A percentile compares a stretch with the other conserved stretches of the same genome.
Evolutionary conservation across 2,888 invertebrate species (phyloP).

Genomic region (Drosophila borealis): DNA sequence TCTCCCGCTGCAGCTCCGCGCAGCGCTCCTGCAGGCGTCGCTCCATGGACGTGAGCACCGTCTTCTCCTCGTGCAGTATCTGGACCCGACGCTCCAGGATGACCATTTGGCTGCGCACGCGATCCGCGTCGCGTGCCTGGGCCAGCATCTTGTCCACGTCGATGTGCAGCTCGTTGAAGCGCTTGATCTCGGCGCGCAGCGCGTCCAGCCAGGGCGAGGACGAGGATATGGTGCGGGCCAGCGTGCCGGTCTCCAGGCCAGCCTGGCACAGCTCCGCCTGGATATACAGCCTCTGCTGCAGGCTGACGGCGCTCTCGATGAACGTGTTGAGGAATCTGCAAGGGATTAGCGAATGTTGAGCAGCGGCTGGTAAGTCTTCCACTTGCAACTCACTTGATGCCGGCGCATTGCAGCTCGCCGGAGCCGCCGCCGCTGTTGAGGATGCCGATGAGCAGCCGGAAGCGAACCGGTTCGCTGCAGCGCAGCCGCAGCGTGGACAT

Average conservation of each 20-base stretch:
- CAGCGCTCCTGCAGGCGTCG: slow-evolving; percentile 91
- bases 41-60: slow-evolving; percentile 90
- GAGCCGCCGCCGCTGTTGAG: slow-evolving; percentile 91
- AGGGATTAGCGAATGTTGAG: neutral
- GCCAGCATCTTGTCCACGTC: slow-evolving; percentile 91
- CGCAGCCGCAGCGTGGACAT: slow-evolving; percentile 94
- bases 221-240: slow-evolving; percentile 88
- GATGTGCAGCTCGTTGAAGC: slow-evolving; percentile 91
- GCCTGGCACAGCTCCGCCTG: slow-evolving; percentile 94
- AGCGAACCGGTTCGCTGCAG: slow-evolving; percentile 96
- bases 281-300: slow-evolving; percentile 92
- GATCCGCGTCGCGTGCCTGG: slow-evolving; percentile 89
- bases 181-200: slow-evolving; percentile 89
- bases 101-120: slow-evolving; percentile 89
- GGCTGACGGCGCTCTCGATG: slow-evolving; percentile 90
- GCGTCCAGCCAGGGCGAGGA: slow-evolving; percentile 88
- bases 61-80: slow-evolving; percentile 92
- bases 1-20: slow-evolving; percentile 90
- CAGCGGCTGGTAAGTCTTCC: neutral
- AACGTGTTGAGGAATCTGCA: slow-evolving; percentile 92
- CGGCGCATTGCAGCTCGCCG: slow-evolving; percentile 91
- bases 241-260: slow-evolving; percentile 88
- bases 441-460: slow-evolving; percentile 95
- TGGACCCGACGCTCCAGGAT: slow-evolving; percentile 90
- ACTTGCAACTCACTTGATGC: slow-evolving; percentile 86